These are phyloP conservation scores for Conchocele bisecta DNA, from an alignment of 2,888 invertebrate species.

Conservation along the genomic window DNA sequence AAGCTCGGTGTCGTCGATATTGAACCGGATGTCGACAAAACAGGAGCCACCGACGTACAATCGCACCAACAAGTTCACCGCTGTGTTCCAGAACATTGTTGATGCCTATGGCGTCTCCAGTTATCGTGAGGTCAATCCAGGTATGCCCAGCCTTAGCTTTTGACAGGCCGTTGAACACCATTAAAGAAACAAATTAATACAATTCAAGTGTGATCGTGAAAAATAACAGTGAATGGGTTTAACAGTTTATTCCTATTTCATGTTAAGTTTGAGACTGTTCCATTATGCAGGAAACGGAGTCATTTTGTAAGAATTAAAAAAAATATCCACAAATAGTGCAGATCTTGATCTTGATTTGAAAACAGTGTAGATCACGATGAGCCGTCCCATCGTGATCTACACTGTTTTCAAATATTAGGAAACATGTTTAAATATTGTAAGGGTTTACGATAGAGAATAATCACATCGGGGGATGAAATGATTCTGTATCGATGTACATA, in stretches of 20 bases:
- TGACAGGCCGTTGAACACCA: too few species aligned
- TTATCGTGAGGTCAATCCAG: slow-evolving; percentile 98
- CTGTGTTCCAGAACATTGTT: slow-evolving; percentile 96
- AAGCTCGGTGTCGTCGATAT: slow-evolving; percentile 95
- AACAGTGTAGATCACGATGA: too few species aligned
- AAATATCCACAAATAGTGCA: too few species aligned
- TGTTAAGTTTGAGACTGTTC: too few species aligned
- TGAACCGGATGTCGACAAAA: slow-evolving; percentile 96
- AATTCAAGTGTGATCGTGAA: background rate
- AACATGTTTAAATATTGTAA: background rate
- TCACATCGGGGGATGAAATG: background rate
- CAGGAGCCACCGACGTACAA: slow-evolving; percentile 96
- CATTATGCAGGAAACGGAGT: too few species aligned
- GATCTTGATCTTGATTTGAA: too few species aligned
- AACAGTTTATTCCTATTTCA: too few species aligned
- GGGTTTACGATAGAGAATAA: background rate
- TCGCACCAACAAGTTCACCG: slow-evolving; percentile 98
- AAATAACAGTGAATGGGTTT: background rate
- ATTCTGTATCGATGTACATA: too few species aligned
- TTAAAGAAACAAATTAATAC: too few species aligned
- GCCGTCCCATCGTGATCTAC: too few species aligned
- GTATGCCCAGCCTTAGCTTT: slow-evolving; percentile 83
- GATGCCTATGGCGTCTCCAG: slow-evolving; percentile 98
- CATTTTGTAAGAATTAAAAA: too few species aligned
- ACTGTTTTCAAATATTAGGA: too few species aligned